Evolutionary conservation across 2,888 invertebrate species (phyloP).

Genomic region (Choristoneura rosaceana): DNA sequence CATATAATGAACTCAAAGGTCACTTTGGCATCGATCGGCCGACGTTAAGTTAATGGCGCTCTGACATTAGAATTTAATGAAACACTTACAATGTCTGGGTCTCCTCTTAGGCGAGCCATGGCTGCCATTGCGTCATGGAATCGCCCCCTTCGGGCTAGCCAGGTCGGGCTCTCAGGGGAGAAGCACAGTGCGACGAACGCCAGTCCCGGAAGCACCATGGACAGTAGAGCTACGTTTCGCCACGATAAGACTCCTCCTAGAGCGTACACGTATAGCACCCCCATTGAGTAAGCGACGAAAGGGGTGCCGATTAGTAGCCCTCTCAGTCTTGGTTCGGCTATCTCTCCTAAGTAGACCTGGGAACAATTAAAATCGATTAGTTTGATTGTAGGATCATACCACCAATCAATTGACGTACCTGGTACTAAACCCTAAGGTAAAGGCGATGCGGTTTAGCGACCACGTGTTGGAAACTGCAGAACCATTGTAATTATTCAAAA

Average conservation of each 20-base stretch:
- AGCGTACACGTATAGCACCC: conserved; percentile 90
- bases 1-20: conserved; percentile 17
- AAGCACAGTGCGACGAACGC: conserved; percentile 87
- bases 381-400: neutral
- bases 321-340: conserved; percentile 89
- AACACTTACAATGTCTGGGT: conserved; percentile 82
- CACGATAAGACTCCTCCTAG: conserved; percentile 89
- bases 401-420: too few species aligned
- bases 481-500: too few species aligned
- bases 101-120: conserved; percentile 86
- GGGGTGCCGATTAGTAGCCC: conserved; percentile 89
- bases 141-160: conserved; percentile 88
- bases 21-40: conserved; percentile 22
- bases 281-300: conserved; percentile 90
- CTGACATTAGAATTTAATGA: neutral
- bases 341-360: conserved; percentile 91
- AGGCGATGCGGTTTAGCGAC: too few species aligned
- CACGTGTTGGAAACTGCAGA: too few species aligned
- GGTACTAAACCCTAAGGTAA: too few species aligned
- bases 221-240: conserved; percentile 88
- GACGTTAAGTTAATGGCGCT: conserved; percentile 18
- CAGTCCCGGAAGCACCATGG: conserved; percentile 85
- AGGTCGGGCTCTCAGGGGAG: conserved; percentile 91
- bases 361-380: conserved; percentile 44
- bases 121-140: conserved; percentile 85